phyloP scores from a whole-genome alignment of 2,113 vertebrate genomes.

The Mobula birostris region DNA sequence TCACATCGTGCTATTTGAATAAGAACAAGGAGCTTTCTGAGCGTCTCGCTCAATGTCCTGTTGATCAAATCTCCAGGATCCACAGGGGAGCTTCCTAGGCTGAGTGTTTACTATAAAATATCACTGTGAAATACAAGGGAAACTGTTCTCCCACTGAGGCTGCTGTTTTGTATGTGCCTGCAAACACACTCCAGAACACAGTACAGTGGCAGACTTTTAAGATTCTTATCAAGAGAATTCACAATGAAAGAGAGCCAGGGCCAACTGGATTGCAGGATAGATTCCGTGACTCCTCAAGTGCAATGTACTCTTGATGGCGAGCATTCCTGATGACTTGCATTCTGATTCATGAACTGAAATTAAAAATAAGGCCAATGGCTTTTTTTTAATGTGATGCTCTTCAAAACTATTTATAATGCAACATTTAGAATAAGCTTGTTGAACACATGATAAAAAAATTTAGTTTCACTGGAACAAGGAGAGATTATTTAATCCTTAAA shows the following conservation, averaged over 20 bases:
- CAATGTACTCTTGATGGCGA: not conserved
- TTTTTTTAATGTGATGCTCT: not conserved
- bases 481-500: too few relatives aligned
- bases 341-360: not conserved
- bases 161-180: not conserved
- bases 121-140: not conserved
- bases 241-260: not conserved
- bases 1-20: not conserved
- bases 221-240: not conserved
- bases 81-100: not conserved
- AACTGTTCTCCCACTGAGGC: not conserved
- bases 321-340: not conserved
- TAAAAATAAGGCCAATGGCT: not conserved
- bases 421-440: not conserved
- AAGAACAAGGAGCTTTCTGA: not conserved
- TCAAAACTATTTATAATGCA: not conserved
- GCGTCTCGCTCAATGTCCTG: too few relatives aligned
- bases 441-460: not conserved
- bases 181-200: not conserved
- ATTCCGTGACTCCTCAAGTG: not conserved
- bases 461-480: not conserved
- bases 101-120: not conserved
- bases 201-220: not conserved
- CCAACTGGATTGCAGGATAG: not conserved
- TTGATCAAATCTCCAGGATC: not conserved